Base-by-base conservation (phyloP, 2,113 vertebrate genomes). In the Sinocyclocheilus anshuiensis region DNA sequence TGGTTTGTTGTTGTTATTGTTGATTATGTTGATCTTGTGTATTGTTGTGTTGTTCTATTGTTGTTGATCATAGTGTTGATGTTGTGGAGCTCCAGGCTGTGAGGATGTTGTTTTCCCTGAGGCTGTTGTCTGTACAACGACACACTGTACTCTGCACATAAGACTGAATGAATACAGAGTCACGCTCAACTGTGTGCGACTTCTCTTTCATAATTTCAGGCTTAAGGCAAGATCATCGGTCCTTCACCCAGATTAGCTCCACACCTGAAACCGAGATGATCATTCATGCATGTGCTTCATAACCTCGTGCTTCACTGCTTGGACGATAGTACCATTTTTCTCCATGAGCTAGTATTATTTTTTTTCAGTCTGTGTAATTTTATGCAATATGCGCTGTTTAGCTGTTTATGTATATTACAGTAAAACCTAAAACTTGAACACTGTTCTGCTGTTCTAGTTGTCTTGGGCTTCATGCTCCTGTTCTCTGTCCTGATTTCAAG, bases 121-220 rank as follows among this genome's bases (percentile, higher is more conserved):
- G 48, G 76, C 48, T 57, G 76, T 55, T 33, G 48, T 77, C 76
- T 55, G 33, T 20, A 11, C 50, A 57, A 77, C 50, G 76, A 77
- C 76, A 33, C 53, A 15, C 16, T 53, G 75, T 76, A 26, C 45
- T 9, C 45, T 9, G 74, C 45, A 76, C 55, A 57, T 20, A 15
- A 53, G 75, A 1, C 48, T 33, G 76, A 77, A 55, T 33, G 26
- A 57, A 77, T 33, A 48, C 61, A 36, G 67, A 48, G 24, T 48
- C 57, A 15, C 75, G 15, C 57, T 59, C 67, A 74, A 18, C 22
- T 3, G 22, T 76, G 50, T 65, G 12, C 13, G n/a, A 50, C 26
- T 65, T 63, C 57, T 78, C 74, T 63, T 45, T 67, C 29, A 26
- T n/a, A 22, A 11, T 86, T 65, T 36, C 29, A 11, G 15, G 24